Percentiles rank a stretch among this genome's conserved stretches.
phyloP scores from a whole-genome alignment of 2,113 vertebrate species.

The Tychaedon coryphoeus region DNA sequence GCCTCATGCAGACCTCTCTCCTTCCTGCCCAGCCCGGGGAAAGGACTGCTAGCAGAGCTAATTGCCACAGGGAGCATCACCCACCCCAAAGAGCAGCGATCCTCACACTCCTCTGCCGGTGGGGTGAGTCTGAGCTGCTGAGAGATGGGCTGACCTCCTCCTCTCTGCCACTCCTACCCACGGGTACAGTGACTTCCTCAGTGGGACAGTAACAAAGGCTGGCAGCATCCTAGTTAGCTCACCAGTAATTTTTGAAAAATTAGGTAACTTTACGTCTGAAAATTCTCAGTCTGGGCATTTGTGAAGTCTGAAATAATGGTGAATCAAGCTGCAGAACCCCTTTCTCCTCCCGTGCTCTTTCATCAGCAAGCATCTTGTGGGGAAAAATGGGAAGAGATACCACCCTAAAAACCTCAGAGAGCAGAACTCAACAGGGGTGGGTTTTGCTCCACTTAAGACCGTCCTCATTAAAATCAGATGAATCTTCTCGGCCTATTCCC shows the following conservation, averaged over 20 bases:
- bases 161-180: background rate
- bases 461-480: background rate
- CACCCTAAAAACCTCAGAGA: background rate
- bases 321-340: background rate
- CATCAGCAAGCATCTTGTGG: background rate
- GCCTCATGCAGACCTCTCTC: background rate
- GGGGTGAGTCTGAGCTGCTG: background rate
- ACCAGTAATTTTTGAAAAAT: background rate
- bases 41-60: background rate
- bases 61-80: background rate
- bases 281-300: background rate
- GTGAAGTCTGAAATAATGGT: background rate
- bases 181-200: background rate
- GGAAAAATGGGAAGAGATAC: background rate
- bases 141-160: background rate
- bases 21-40: background rate
- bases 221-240: background rate
- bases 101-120: background rate
- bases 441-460: background rate
- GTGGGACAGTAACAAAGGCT: background rate
- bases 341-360: rapidly evolving
- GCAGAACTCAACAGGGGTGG: background rate
- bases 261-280: background rate
- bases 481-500: background rate
- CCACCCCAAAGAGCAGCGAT: background rate